Percentiles rank a stretch among this genome's conserved stretches.
Evolutionary conservation across 2,888 invertebrate genomes (phyloP).

Genomic region (Eristalinus aeneus): DNA sequence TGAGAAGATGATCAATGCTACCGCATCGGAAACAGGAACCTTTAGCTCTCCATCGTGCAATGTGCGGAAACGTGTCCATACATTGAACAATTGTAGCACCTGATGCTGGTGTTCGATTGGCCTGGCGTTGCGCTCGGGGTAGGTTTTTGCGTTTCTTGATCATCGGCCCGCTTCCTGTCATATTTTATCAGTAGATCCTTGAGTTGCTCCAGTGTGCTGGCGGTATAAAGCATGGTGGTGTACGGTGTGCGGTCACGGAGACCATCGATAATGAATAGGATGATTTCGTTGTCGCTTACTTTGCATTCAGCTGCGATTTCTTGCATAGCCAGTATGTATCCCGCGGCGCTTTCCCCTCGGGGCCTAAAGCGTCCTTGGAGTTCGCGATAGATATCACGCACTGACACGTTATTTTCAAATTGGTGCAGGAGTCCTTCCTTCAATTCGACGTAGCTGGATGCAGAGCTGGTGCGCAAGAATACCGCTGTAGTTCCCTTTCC

Average conservation of each 20-base stretch:
- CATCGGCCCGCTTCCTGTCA: background rate
- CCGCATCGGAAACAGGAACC: background rate
- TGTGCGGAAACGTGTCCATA: background rate
- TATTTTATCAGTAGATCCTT: background rate
- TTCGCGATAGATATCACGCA: constrained; percentile 4
- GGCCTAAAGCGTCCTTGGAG: background rate
- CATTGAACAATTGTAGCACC: background rate
- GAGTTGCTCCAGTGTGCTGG: constrained; percentile 2
- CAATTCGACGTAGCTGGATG: background rate
- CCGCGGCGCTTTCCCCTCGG: background rate
- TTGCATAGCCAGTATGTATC: constrained; percentile 16
- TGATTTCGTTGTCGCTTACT: background rate
- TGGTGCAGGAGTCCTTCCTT: background rate
- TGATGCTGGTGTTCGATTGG: background rate
- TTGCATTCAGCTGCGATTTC: constrained; percentile 16
- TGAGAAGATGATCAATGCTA: too few species aligned
- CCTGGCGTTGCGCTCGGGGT: background rate
- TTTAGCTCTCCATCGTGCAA: background rate
- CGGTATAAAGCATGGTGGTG: background rate
- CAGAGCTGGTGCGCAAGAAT: background rate
- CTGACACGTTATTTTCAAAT: background rate
- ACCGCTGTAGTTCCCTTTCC: constrained; percentile 21
- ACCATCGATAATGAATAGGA: constrained; percentile 1
- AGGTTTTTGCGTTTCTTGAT: background rate
- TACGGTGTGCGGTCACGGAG: background rate